Percentiles rank a stretch among this genome's conserved stretches.
These are phyloP conservation scores for Cheirogaleus medius DNA, from an alignment of 2,113 vertebrate genomes.

Conservation along the genomic window DNA sequence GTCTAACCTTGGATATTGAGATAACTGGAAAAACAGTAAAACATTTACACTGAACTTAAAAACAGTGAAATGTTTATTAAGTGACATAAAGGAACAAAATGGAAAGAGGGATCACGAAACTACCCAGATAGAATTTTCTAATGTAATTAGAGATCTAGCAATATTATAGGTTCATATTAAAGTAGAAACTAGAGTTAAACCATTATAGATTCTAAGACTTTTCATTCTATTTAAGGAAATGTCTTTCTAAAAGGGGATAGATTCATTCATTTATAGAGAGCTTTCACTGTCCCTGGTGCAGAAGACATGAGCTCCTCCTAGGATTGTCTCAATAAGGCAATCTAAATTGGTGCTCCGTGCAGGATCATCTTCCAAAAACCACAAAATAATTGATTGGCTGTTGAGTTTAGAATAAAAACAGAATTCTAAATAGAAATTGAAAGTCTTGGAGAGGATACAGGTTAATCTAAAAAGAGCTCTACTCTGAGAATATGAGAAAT, in stretches of 20 bases:
- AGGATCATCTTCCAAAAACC: not conserved
- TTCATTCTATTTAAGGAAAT: not conserved
- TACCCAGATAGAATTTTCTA: not conserved
- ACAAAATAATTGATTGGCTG: not conserved
- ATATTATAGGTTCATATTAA: not conserved
- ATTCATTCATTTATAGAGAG: not conserved
- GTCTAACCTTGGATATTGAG: not conserved
- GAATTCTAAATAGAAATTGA: not conserved
- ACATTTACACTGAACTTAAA: constrained; percentile 1
- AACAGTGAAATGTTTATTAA: not conserved
- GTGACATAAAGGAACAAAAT: not conserved
- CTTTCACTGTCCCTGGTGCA: not conserved
- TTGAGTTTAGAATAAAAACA: constrained; percentile 6
- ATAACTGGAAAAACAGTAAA: constrained; percentile 7
- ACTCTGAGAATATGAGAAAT: not conserved
- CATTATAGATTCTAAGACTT: not conserved
- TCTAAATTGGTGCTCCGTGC: not conserved
- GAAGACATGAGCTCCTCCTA: not conserved
- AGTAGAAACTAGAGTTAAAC: not conserved
- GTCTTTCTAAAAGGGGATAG: not conserved
- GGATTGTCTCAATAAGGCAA: not conserved
- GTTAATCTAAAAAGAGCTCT: not conserved
- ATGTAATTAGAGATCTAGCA: not conserved
- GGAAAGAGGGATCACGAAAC: not conserved
- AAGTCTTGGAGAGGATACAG: not conserved